Evolutionary conservation across 2,113 vertebrate genomes (phyloP), one percentile per base, ranked within the genome.

Genomic region (Parus major): DNA sequence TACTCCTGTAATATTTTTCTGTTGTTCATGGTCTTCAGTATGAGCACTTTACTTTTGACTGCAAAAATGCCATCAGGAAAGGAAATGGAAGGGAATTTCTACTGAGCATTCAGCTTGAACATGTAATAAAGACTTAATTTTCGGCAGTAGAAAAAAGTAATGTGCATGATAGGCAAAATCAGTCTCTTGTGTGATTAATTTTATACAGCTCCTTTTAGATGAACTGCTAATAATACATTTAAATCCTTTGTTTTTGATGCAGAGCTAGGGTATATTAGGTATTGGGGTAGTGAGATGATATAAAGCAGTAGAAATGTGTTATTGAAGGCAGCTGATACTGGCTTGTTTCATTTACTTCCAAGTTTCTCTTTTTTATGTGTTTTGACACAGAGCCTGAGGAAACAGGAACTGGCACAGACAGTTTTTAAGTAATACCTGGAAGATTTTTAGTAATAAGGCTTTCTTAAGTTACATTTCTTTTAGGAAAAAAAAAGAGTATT

Each of bases 81-180:
- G 75, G 36, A 89, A 89, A 78, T 49, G 12, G 20, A 82, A 52
- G 29, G 53, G 44, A 87, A 57, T 87, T 82, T 92, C 27, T 84
- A 33, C 46, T 27, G 69, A 89, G 53, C 27, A 17, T 90, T 85
- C 78, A 55, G 44, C 88, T 92, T 89, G 78, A 86, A 50, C 57
- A 11, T 70, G 56, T 92, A 70, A 63, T 92, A 83, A 89, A 85
- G 72, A 84, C 84, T 73, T 70, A 46, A 49, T 91, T 88, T 86
- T 83, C 80, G 72, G 57, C 13, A 66, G 42, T 36, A 55, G 76
- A 83, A 46, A n/a, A 33, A 82, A 71, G 33, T 41, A 39, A 35
- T 66, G 42, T 81, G 56, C 49, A 28, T 84, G 52, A 46, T 84
- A 66, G 83, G 35, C 23, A 84, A 84, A 91, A 92, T 92, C 66